Evolutionary conservation across 2,888 invertebrate genomes (phyloP), one percentile per base, ranked within the genome.

Genomic region (Hemaris fuciformis): DNA sequence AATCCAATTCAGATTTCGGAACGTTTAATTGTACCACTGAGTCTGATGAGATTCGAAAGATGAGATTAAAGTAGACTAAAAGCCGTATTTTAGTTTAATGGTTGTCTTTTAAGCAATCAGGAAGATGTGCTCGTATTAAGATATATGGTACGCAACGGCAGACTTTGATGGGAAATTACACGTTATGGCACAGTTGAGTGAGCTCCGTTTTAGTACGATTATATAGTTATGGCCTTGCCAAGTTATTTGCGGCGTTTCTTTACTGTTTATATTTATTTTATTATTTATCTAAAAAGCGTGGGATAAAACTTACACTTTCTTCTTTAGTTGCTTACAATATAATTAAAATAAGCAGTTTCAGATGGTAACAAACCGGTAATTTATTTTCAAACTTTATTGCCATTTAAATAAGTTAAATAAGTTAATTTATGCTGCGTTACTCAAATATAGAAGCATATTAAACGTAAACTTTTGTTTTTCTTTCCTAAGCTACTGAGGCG

Each of bases 1-100:
- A 81, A 81, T 83, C 77, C 76, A 77, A 83, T 81, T 85, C 73
- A 74, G 76, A 77, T 80, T 82, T 85, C 77, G 77, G 81, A 79
- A 69, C 76, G 75, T 79, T 78, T 85, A 79, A 80, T 78, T 78
- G 80, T 78, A 70, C 66, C 67, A 61, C 65, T 69, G 68, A 61
- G 71, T 71, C 72, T 71, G 78, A 80, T 81, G 79, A 76, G 76
- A 80, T 81, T 70, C 46, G 59, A 60, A 64, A 41, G 72, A 62
- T 56, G 61, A 77, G 73, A 81, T 84, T 80, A 75, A 76, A 80
- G 72, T 73, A 77, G 73, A 70, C 68, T 78, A 76, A 79, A 74
- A 76, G 77, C 67, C 73, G 76, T 85, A 85, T 84, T 82, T 84
- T 77, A 81, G 68, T 69, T 84, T 83, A 79, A 85, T 70, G 66